Percentiles rank a stretch among this genome's conserved stretches.
These are phyloP conservation scores for Stenichneumon culpator DNA, from an alignment of 2,888 invertebrate species.

Conservation along the genomic window DNA sequence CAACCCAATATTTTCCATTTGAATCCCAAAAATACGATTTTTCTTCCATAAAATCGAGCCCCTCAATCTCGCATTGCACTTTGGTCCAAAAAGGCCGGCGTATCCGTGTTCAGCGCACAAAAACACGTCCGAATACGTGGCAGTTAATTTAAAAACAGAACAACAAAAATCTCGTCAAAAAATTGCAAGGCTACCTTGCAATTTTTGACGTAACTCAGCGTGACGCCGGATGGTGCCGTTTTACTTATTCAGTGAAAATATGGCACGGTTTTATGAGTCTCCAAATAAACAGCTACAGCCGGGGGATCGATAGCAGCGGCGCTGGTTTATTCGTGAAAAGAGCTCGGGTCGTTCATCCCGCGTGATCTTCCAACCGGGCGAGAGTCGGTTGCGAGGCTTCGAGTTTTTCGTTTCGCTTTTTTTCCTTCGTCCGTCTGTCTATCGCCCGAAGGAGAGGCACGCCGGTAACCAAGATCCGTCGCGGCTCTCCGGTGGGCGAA, in stretches of 20 bases:
- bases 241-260: conserved; percentile 44
- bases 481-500: conserved; percentile 36
- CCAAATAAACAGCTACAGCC: conserved; percentile 21
- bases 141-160: no score
- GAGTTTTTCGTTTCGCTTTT: conserved; percentile 32
- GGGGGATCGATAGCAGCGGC: conserved; percentile 53
- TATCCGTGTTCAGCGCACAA: no score
- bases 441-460: conserved; percentile 49
- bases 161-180: no score
- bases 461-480: conserved; percentile 34
- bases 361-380: conserved; percentile 32
- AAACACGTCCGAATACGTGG: no score
- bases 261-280: neutral
- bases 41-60: no score
- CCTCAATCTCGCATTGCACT: no score
- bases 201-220: no score
- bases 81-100: no score
- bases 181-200: no score
- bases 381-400: conserved; percentile 37
- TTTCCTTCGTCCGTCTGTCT: conserved; percentile 51
- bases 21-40: no score
- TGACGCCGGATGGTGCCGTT: conserved; percentile 3
- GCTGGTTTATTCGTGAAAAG: conserved; percentile 55
- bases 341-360: conserved; percentile 59
- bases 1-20: no score